A percentile compares a stretch with the other conserved stretches of the same genome.
Evolutionary conservation across 1,140 invertebrate genomes (phyloP).

Genomic region (Dendrolimus kikuchii): DNA sequence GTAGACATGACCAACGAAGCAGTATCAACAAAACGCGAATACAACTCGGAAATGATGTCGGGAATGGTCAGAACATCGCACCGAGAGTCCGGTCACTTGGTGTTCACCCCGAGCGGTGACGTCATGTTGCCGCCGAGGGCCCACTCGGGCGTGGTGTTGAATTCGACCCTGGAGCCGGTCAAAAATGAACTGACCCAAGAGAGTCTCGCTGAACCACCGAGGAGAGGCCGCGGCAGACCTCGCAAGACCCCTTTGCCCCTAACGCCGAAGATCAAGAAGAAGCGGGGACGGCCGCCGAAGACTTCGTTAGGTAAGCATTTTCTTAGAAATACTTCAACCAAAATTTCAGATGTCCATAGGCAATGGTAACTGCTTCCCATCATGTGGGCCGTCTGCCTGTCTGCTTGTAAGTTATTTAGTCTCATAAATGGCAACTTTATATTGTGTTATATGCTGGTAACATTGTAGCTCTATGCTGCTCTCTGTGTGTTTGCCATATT

Average conservation of each 20-base stretch:
- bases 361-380: too few species aligned
- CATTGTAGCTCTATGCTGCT: too few species aligned
- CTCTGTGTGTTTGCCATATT: too few species aligned
- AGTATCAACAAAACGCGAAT: conserved; percentile 39
- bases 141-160: conserved; percentile 21
- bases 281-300: conserved; percentile 63
- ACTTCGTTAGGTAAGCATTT: conserved; percentile 47
- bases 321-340: too few species aligned
- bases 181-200: conserved; percentile 25
- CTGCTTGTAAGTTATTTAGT: too few species aligned
- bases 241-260: conserved; percentile 62
- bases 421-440: too few species aligned
- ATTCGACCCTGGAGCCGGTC: conserved; percentile 30
- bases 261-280: conserved; percentile 65
- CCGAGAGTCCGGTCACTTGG: conserved; percentile 60
- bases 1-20: conserved; percentile 48
- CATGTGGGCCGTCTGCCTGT: too few species aligned
- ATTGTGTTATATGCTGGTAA: too few species aligned
- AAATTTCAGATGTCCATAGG: background rate
- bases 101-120: conserved; percentile 65
- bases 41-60: conserved; percentile 58
- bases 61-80: conserved; percentile 67
- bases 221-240: conserved; percentile 51
- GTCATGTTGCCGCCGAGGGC: conserved; percentile 54
- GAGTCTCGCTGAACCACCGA: conserved; percentile 39